These are phyloP conservation scores for Tetanocera ferruginea DNA, from an alignment of 2,888 invertebrate genomes.

Conservation along the genomic window DNA sequence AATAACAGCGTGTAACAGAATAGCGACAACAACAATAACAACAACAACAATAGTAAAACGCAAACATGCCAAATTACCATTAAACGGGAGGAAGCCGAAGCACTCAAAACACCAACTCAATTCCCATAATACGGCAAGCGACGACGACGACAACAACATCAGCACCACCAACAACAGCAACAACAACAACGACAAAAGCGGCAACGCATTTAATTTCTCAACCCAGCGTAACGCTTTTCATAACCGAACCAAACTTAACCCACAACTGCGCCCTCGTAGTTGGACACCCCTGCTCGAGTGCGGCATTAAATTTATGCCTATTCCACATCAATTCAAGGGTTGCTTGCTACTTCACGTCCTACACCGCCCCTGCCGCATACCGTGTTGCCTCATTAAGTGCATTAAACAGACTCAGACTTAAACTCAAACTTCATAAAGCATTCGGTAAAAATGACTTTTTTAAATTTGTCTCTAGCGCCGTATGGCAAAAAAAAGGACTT, in stretches of 20 bases:
- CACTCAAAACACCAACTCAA: slow-evolving; percentile 30
- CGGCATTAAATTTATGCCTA: slow-evolving; percentile 1
- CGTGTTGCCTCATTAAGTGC: slow-evolving; percentile 14
- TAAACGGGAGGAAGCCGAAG: slow-evolving; percentile 6
- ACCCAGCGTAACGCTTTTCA: not conserved
- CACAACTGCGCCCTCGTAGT: too few species aligned
- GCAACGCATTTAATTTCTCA: slow-evolving; percentile 14
- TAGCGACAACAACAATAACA: slow-evolving; percentile 16
- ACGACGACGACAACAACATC: slow-evolving; percentile 10
- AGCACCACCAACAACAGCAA: slow-evolving; percentile 15
- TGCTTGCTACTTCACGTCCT: not conserved
- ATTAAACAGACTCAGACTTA: not conserved
- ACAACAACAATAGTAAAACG: not conserved
- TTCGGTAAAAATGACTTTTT: not conserved
- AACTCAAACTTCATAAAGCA: not conserved
- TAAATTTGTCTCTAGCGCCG: not conserved
- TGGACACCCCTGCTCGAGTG: too few species aligned
- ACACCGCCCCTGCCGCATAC: not conserved
- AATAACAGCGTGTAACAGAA: slow-evolving; percentile 6
- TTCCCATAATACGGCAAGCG: slow-evolving; percentile 33
- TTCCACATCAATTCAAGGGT: slow-evolving; percentile 6
- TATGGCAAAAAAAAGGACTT: not conserved
- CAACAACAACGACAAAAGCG: slow-evolving; percentile 26
- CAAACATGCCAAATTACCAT: slow-evolving; percentile 26
- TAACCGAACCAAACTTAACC: not conserved